phyloP scores from a whole-genome alignment of 2,797 vertebrate genomes.

The Sebastes wilsoni region DNA sequence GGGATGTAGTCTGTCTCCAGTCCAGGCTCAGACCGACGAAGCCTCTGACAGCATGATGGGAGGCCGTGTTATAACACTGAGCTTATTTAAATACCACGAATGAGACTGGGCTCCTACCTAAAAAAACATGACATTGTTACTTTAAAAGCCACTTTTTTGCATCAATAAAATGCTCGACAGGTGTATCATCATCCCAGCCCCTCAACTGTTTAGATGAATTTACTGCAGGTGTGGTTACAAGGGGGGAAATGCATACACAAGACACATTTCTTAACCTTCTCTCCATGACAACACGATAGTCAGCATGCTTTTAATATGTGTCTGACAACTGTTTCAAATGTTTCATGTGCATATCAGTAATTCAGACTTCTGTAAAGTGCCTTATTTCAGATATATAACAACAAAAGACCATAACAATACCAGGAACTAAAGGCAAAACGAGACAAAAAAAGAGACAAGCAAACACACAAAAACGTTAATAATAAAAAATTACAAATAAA shows the following conservation, averaged over 20 bases:
- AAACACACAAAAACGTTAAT: too few species aligned
- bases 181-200: slow-evolving; percentile 15
- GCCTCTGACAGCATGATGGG: slow-evolving; percentile 13
- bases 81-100: slow-evolving; percentile 38
- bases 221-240: slow-evolving; percentile 7
- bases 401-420: too few species aligned
- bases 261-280: neutral
- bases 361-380: too few species aligned
- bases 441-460: too few species aligned
- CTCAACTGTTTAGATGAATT: slow-evolving; percentile 8
- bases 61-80: neutral
- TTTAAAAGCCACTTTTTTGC: neutral
- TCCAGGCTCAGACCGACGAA: slow-evolving; percentile 11
- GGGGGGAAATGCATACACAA: neutral
- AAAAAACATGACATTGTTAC: neutral
- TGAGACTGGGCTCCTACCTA: neutral
- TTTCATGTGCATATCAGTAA: too few species aligned
- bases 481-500: too few species aligned
- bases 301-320: neutral
- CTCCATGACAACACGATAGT: neutral
- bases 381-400: too few species aligned
- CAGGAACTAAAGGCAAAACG: too few species aligned
- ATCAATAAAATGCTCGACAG: slow-evolving; percentile 26
- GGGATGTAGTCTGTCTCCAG: slow-evolving; percentile 30
- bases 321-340: neutral